A percentile compares a stretch with the other conserved stretches of the same genome.
Evolutionary conservation across 35 echinoderm and acorn worm species (phyloP).

Genomic region (Acanthaster planci): DNA sequence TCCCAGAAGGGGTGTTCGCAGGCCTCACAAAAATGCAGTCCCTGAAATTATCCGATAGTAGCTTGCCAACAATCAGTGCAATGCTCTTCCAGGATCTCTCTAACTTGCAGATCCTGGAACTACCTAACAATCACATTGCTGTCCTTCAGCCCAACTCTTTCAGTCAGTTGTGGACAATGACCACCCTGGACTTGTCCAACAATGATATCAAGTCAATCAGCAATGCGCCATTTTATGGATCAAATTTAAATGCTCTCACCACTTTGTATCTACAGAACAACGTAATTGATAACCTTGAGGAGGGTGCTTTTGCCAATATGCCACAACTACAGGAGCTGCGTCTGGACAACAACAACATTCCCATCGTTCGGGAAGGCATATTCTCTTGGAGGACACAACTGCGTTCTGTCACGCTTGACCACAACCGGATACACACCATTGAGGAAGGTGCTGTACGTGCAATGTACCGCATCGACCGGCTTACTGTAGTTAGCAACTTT

Average conservation of each 20-base stretch:
- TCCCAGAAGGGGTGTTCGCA: conserved; percentile 43
- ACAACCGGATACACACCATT: conserved; percentile 69
- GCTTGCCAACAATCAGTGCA: conserved; percentile 27
- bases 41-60: conserved; percentile 66
- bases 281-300: conserved; percentile 42
- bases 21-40: conserved; percentile 43
- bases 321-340: conserved; percentile 52
- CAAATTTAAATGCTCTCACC: conserved; percentile 10
- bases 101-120: conserved; percentile 51
- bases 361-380: conserved; percentile 27
- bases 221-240: conserved; percentile 45
- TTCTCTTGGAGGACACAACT: conserved; percentile 45
- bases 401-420: conserved; percentile 48
- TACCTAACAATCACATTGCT: conserved; percentile 63
- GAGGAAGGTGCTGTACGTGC: conserved; percentile 35
- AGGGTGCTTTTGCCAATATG: conserved; percentile 57
- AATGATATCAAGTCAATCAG: conserved; percentile 51
- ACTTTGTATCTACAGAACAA: conserved; percentile 67
- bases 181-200: conserved; percentile 65
- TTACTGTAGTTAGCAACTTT: conserved; percentile 62
- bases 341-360: conserved; percentile 62
- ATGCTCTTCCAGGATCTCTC: conserved; percentile 55
- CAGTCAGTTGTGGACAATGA: conserved; percentile 21
- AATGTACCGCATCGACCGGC: conserved; percentile 32
- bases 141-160: conserved; percentile 47